phyloP scores from a whole-genome alignment of 2,888 invertebrate genomes.

The Tromatobia lineatoria region DNA sequence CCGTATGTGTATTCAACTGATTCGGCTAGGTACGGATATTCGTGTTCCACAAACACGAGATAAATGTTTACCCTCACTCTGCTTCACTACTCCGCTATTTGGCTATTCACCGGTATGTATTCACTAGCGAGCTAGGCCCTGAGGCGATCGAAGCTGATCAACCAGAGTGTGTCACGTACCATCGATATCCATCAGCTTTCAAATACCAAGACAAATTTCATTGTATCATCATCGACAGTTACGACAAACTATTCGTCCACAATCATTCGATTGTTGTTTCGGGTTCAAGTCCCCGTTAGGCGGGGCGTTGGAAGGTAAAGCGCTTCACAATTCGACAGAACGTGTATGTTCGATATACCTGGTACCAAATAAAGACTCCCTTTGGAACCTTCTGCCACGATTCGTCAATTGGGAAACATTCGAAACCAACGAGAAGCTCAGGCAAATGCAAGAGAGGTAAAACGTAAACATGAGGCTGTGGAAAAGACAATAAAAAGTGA shows the following conservation, averaged over 20 bases:
- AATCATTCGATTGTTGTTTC: constrained; percentile 1
- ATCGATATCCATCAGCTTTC: constrained; percentile 23
- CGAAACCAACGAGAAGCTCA: constrained; percentile 3
- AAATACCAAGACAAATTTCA: constrained; percentile 29
- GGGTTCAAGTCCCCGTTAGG: neutral
- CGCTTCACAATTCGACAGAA: neutral
- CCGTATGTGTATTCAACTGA: constrained; percentile 11
- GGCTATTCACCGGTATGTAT: constrained; percentile 19
- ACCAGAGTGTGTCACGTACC: constrained; percentile 2
- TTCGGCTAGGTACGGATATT: constrained; percentile 2
- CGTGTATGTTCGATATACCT: neutral
- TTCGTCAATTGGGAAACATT: neutral
- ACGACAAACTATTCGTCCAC: neutral
- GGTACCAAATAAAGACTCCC: neutral
- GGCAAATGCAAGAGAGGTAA: neutral
- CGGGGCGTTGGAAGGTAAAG: neutral
- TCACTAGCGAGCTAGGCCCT: neutral
- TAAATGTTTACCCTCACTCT: constrained; percentile 36
- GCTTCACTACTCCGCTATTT: neutral
- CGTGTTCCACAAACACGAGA: constrained; percentile 37
- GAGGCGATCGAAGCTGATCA: constrained; percentile 11
- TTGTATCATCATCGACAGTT: neutral
- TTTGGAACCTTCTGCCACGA: neutral
- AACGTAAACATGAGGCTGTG: constrained; percentile 21
- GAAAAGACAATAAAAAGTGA: neutral